Evolutionary conservation across 1,140 invertebrate genomes (phyloP), one percentile per base, ranked within the genome.

Genomic region (Monomorium pharaonis): DNA sequence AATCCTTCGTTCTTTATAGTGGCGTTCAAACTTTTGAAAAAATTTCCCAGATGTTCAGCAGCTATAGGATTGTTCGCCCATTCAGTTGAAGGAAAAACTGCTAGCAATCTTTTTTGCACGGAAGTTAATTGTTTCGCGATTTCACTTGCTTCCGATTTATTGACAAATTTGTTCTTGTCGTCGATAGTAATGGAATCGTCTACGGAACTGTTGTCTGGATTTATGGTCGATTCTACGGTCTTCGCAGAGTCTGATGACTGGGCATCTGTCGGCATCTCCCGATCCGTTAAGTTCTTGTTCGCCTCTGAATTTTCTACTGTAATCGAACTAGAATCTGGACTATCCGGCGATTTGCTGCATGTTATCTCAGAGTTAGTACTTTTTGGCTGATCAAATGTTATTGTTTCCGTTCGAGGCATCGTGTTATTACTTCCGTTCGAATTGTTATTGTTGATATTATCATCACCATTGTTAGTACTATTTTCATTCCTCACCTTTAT

Each of bases 321-420:
- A 5, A 92, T 85, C 0, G 93, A 94, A 70, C 94, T 94, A 0
- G 94, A 94, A 58, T 94, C 94, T 0, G 94, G 94, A 85, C 94
- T 94, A 10, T 92, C 94, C 0, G 94, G 94, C 1, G 91, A 92
- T 42, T 94, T 93, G 37, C 76, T 92, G 37, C 90, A 92, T 0
- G 89, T 87, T 1, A 88, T 74, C 65, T 94, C 92, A 1, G 83
- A 84, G 0, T 18, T 62, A 0, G 9, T 85, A 33, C 16, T 89
- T 10, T 89, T 88, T 21, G 58, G 63, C 10, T 51, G 60, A 47
- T 56, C 86, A 44, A 10, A 44, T 10, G n/a, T 54, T 54, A 54
- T 54, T 54, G 10, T 9, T 54, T 21, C 37, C 1, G 37, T 37
- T 37, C 37, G 37, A 4, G 77, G 16, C 7, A 30, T 83, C 30